Evolutionary conservation across 2,113 vertebrate species (phyloP).

Genomic region (Scartelaos histophorus): DNA sequence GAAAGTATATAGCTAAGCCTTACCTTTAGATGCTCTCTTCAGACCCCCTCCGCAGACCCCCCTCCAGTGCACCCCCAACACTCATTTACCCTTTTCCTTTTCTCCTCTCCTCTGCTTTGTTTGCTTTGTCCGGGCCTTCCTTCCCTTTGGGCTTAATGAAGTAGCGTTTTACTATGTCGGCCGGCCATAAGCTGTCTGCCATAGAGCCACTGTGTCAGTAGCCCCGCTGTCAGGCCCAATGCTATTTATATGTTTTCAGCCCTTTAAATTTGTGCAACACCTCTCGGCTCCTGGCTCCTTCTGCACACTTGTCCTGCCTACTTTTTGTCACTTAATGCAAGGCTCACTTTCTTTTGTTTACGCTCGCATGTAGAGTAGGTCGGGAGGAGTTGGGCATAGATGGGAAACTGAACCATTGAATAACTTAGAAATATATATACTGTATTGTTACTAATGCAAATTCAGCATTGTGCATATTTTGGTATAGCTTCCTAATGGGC

Average conservation of each 20-base stretch:
- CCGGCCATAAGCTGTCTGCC: slow-evolving; percentile 57
- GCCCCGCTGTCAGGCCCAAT: slow-evolving; percentile 44
- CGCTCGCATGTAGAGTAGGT: not conserved
- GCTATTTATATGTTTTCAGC: slow-evolving; percentile 39
- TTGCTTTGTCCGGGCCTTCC: slow-evolving; percentile 76
- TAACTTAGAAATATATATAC: no score
- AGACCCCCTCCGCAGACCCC: slow-evolving; percentile 22
- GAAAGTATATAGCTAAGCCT: not conserved
- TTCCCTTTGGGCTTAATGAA: slow-evolving; percentile 74
- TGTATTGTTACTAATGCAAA: no score
- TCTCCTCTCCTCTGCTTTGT: slow-evolving; percentile 71
- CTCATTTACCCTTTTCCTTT: slow-evolving; percentile 59
- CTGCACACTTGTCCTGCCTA: slow-evolving; percentile 10
- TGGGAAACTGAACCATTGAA: not conserved
- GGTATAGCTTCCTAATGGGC: no score
- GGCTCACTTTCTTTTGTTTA: slow-evolving; percentile 12
- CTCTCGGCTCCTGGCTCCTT: slow-evolving; percentile 16
- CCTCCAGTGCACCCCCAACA: slow-evolving; percentile 34
- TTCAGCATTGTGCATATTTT: not conserved
- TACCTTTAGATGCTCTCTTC: slow-evolving; percentile 60
- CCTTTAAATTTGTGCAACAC: slow-evolving; percentile 11
- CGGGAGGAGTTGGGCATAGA: not conserved
- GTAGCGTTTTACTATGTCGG: slow-evolving; percentile 68
- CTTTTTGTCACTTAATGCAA: slow-evolving; percentile 31
- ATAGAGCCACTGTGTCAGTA: slow-evolving; percentile 44